These are phyloP conservation scores for Scaptomyza polygonia DNA, from an alignment of 2,888 invertebrate genomes.

Conservation along the genomic window DNA sequence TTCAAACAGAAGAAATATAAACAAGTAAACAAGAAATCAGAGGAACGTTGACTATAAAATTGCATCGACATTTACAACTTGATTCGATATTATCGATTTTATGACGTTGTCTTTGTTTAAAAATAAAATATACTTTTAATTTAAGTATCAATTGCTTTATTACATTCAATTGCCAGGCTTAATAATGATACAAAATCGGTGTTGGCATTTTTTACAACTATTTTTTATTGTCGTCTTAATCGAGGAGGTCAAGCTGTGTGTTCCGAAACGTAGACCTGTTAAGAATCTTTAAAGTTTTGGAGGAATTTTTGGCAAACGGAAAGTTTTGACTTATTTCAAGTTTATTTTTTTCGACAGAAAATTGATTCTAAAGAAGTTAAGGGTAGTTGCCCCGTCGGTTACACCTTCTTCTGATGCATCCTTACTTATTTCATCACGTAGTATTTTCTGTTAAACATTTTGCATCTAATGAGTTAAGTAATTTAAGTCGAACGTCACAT, in stretches of 20 bases:
- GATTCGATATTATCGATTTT: constrained; percentile 41
- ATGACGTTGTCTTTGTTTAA: constrained; percentile 25
- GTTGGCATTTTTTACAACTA: neutral
- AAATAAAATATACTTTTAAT: constrained; percentile 15
- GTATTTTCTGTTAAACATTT: constrained; percentile 31
- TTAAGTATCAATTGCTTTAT: constrained; percentile 30
- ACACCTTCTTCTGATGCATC: neutral
- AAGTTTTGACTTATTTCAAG: neutral
- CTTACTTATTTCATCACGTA: neutral
- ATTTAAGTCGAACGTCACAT: constrained; percentile 38
- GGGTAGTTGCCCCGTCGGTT: neutral
- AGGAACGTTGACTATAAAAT: constrained; percentile 26
- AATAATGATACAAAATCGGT: neutral
- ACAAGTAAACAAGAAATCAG: neutral
- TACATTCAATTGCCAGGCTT: constrained; percentile 8
- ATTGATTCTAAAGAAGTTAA: no score
- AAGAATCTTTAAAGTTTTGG: neutral
- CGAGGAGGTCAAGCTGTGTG: neutral
- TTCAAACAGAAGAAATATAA: constrained; percentile 24
- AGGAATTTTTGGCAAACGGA: neutral
- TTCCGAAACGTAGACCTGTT: no score
- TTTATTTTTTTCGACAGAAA: no score
- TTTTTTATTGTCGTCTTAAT: neutral
- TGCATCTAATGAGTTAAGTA: constrained; percentile 45
- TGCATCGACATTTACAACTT: constrained; percentile 62